Base-by-base conservation (phyloP, 1,140 invertebrate species). In the Drosophila kepulauana region DNA sequence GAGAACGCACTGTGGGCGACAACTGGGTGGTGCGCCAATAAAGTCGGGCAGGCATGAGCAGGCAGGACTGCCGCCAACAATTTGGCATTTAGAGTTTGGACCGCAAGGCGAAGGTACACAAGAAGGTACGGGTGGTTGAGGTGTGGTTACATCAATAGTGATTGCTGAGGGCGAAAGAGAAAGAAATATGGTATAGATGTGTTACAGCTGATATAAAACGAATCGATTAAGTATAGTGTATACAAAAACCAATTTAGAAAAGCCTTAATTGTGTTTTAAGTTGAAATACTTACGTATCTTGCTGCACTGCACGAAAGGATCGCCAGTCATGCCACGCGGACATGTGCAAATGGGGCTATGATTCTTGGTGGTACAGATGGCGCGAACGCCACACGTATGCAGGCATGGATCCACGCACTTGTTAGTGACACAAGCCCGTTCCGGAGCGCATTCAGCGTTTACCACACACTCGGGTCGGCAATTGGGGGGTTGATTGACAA, bases 61-160 rank as follows among this genome's bases (percentile, higher is more conserved):
- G 0, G 95, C 95, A 41, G 96, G 96, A 72, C 94, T 95, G 52
- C 95, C 95, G 48, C 94, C 94, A 49, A 95, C 93, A 13, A 96
- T 93, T 86, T 95, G 95, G 86, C 97, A 98, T 65, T 96, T 94
- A 1, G 96, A 96, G 87, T 97, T 96, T 1, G 96, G 96, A 16
- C 97, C 97, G 85, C 97, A 98, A 1, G 97, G 96, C 13, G 95
- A 96, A 71, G 96, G 96, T 35, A 94, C 94, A 89, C 97, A 97
- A 6, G 96, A 96, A 71, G 95, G 95, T 61, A 94, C 95, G 73
- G 33, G 95, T 95, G 71, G 92, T 78, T 75, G 92, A 52, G 74
- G 89, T 81, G 75, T 94, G 93, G 79, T 90, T 3, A 57, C 62
- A 46, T 72, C 85, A 48, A 56, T 46, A 0, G 72, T 84, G 20